Conservation (phyloP, 1,140 invertebrate species). For the Cotesia glomerata region DNA sequence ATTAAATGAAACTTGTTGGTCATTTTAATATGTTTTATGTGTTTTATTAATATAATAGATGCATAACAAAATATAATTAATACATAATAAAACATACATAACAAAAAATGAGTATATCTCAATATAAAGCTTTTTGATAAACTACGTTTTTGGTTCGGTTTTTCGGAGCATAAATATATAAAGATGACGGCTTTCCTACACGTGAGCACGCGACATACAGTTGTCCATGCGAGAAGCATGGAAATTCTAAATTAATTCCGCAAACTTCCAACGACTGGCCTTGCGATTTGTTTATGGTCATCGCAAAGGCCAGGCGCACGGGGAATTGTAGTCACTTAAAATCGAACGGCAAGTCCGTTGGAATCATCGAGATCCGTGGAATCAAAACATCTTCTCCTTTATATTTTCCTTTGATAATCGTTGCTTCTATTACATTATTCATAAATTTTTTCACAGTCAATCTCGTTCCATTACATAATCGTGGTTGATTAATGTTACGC, state of each 20-base stretch:
- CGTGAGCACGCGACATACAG: conserved; percentile 46
- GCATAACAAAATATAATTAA: no score
- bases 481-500: conserved; percentile 8
- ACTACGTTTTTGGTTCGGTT: neutral
- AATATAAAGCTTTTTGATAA: neutral
- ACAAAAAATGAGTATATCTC: no score
- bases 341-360: conserved; percentile 41
- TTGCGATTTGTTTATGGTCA: conserved; percentile 62
- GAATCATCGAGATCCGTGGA: conserved; percentile 39
- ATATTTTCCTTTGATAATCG: neutral
- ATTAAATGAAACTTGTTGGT: no score
- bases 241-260: conserved; percentile 44
- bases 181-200: no score
- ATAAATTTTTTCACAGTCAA: no score
- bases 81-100: no score
- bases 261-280: conserved; percentile 42
- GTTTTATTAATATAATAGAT: no score
- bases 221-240: conserved; percentile 51
- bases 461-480: conserved; percentile 12
- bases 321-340: conserved; percentile 48
- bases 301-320: conserved; percentile 60
- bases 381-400: conserved; percentile 12
- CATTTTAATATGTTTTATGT: no score
- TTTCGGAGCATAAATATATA: neutral
- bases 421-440: neutral